Evolutionary conservation across 2,113 vertebrate genomes (phyloP).

Genomic region (Nothocercus julius): DNA sequence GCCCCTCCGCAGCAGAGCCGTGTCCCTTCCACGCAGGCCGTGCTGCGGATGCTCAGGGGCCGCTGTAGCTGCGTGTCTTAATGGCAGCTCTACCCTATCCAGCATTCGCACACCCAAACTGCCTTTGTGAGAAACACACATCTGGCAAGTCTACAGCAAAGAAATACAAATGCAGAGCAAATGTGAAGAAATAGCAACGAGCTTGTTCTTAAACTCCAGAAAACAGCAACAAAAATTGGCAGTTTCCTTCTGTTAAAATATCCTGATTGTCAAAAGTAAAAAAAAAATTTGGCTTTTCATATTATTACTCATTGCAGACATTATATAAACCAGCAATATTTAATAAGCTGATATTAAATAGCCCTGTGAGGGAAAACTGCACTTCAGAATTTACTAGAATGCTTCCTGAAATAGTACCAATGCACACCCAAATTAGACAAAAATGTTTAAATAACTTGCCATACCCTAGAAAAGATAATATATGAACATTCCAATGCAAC

Average conservation of each 20-base stretch:
- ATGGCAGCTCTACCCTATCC: not conserved
- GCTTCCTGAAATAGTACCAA: not conserved
- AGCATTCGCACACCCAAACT: not conserved
- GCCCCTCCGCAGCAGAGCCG: not conserved
- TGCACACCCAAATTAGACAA: not conserved
- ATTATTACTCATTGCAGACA: not conserved
- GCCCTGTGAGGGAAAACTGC: not conserved
- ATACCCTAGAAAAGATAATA: not conserved
- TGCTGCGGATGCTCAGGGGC: not conserved
- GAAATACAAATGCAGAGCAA: not conserved
- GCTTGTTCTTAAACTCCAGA: constrained; percentile 5
- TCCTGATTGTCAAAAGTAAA: not conserved
- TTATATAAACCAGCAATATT: not conserved
- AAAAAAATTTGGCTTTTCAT: constrained; percentile 2
- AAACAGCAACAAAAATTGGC: not conserved
- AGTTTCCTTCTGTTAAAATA: not conserved
- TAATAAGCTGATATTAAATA: not conserved
- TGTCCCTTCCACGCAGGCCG: not conserved
- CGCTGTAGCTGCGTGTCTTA: not conserved
- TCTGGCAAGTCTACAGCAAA: not conserved
- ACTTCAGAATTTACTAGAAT: not conserved
- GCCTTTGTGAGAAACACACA: not conserved
- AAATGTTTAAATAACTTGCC: not conserved
- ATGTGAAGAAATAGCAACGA: constrained; percentile 9
- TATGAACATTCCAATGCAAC: not conserved